phyloP scores from a whole-genome alignment of 1,140 invertebrate species.

The Drosophila kepulauana region DNA sequence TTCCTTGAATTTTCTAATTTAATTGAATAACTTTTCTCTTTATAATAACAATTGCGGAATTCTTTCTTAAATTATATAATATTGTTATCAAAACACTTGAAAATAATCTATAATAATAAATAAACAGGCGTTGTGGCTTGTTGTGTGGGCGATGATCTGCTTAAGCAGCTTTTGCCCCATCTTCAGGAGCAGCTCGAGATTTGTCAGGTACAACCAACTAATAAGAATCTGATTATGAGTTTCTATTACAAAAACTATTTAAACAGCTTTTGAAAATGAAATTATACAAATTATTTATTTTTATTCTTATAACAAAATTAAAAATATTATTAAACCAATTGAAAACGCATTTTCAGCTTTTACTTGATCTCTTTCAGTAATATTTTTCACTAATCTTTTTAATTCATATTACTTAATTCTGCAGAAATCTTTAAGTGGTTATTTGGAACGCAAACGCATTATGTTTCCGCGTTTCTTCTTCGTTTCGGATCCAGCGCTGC shows the following conservation, averaged over 20 bases:
- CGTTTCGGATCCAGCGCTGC: slow-evolving; percentile 97
- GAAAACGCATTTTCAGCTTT: neutral
- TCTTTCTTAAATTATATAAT: neutral
- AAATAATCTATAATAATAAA: slow-evolving; percentile 4
- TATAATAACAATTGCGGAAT: slow-evolving; percentile 2
- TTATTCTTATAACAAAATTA: neutral
- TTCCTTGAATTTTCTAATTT: neutral
- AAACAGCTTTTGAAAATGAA: neutral
- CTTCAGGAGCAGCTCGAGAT: slow-evolving; percentile 98
- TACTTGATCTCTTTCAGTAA: neutral
- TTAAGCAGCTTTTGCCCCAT: slow-evolving; percentile 96
- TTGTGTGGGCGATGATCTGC: slow-evolving; percentile 97
- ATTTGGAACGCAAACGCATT: slow-evolving; percentile 97
- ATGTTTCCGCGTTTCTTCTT: slow-evolving; percentile 99
- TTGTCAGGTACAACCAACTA: slow-evolving; percentile 89
- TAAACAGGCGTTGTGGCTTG: slow-evolving; percentile 92
- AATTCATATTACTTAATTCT: neutral
- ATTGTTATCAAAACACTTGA: neutral
- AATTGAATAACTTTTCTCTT: neutral
- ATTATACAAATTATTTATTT: neutral
- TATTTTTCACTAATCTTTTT: neutral
- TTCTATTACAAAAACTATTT: neutral
- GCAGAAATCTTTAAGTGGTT: slow-evolving; percentile 96
- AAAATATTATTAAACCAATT: neutral
- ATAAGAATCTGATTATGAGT: neutral